Base-by-base conservation (phyloP, 2,888 invertebrate genomes). In the Megalurothrips usitatus region DNA sequence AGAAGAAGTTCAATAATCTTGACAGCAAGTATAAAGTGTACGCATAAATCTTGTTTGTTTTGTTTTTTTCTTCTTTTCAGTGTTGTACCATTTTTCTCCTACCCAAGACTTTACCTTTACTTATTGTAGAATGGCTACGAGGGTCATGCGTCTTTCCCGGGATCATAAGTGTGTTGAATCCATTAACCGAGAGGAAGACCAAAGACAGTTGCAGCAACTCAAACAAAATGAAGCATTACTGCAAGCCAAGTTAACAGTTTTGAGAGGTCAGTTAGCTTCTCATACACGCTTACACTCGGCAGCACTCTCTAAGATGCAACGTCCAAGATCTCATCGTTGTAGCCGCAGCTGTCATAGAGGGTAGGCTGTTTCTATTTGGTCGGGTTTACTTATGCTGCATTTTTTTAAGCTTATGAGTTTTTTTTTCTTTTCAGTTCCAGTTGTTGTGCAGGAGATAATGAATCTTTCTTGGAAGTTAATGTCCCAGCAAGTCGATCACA, bases 91-190 rank as follows among this genome's bases (percentile, higher is more conserved):
- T 58, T 19, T 4, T 6, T 43, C 34, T 43, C 10, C 52, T 52
- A 52, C 2, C 11, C 17, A 17, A 19, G n/a, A n/a, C n/a, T 58
- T 58, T 58, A 14, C 19, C 17, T 58, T 58, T 58, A 58, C 14
- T 17, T 58, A 23, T 26, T 75, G 23, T 12, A 75, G 68, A 4
- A 75, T 75, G 68, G 68, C 68, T 26, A 75, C 68, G 8, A 75
- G 68, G 26, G 68, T 75, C 12, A 75, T 75, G 26, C 1, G 68
- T 12, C 68, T 75, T 12, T 75, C 68, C 23, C n/a, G 68, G 26
- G 68, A 75, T 75, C 68, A 75, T 10, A 75, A 75, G 26, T 75
- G 68, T 26, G 12, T 75, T 75, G 68, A 75, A 4, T 75, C 68
- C 23, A 75, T 75, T 26, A 26, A 75, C 9, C 9, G 68, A 23